phyloP scores from a whole-genome alignment of 2,888 invertebrate genomes.

The Hirtodrosophila duncani region DNA sequence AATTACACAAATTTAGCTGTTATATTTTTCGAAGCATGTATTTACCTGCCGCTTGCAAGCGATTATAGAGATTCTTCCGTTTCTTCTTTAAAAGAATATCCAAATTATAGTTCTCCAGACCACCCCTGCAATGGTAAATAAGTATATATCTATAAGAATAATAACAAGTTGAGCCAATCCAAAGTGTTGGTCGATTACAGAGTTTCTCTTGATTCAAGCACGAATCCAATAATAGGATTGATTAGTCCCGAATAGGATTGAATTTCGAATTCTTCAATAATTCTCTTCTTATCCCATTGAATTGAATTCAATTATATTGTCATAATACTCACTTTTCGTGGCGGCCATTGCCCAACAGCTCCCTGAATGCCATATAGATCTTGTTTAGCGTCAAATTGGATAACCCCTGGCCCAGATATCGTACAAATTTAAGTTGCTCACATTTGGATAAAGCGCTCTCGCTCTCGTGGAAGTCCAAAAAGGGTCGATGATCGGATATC shows the following conservation, averaged over 20 bases:
- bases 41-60: constrained; percentile 75
- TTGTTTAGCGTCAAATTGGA: constrained; percentile 78
- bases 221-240: no score
- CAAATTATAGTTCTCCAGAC: constrained; percentile 74
- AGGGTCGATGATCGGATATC: constrained; percentile 78
- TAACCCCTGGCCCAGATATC: constrained; percentile 78
- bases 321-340: constrained; percentile 73
- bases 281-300: no score
- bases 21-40: neutral
- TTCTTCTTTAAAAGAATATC: constrained; percentile 76
- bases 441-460: constrained; percentile 78
- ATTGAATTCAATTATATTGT: neutral
- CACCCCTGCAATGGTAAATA: constrained; percentile 68
- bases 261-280: no score
- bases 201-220: no score
- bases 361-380: constrained; percentile 77
- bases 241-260: no score
- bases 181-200: no score
- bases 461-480: constrained; percentile 79
- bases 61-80: constrained; percentile 76
- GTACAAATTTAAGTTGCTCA: constrained; percentile 78
- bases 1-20: neutral
- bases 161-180: no score
- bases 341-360: constrained; percentile 74
- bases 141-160: neutral